Evolutionary conservation across 2,113 vertebrate species (phyloP), one percentile per base, ranked within the genome.

Genomic region (Cololabis saira): DNA sequence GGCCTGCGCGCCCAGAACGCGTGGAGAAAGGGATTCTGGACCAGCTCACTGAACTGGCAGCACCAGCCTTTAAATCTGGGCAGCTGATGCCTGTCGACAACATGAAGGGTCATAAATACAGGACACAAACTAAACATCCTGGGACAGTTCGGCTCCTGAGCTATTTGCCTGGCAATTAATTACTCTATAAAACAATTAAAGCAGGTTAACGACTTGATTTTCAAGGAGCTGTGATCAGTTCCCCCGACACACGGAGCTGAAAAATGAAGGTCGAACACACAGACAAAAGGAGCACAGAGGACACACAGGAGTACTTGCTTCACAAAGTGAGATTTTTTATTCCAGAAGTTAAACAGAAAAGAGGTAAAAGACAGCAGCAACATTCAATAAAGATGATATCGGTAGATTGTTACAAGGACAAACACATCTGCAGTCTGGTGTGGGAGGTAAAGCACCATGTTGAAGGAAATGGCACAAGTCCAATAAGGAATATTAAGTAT

Each of bases 11-110:
- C 14, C 68, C 79, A 13, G 60, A 33, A 19, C 74, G 80, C 19
- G 24, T 14, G 43, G 85, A 59, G 58, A 85, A 63, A 50, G 85
- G 76, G 41, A 60, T 79, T 60, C 71, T 87, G 72, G 83, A 77
- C 62, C 76, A 68, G 21, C 61, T 49, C 0, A 22, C 59, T 22
- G 74, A 27, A 68, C 48, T 56, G 71, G 66, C 4, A 14, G 61
- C 72, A 17, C 64, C 60, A 21, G 70, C 74, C 62, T 84, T 78
- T 61, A 88, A 68, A 75, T 92, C 90, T 58, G 86, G 82, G 51
- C 84, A 90, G 79, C 80, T 89, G 84, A 89, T 43, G 71, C 91
- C 93, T 94, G 89, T 59, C 52, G 52, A 82, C 67, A 67, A 89
- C 50, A 85, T n/a, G 64, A 33, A 53, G 52, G 56, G 44, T 57